phyloP scores from a whole-genome alignment of 2,888 invertebrate species.

The Dryobotodes eremita region DNA sequence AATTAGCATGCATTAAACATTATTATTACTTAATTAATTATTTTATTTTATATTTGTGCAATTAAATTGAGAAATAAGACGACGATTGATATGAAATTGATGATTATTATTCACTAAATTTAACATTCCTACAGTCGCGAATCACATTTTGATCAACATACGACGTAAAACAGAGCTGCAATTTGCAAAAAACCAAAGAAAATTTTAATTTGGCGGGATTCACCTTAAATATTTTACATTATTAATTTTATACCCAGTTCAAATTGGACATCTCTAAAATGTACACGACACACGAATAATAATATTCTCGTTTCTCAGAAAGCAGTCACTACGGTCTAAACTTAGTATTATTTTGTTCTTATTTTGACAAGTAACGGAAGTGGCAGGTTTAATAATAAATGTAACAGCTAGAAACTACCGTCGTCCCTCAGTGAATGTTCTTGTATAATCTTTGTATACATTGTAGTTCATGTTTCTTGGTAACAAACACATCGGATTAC shows the following conservation, averaged over 20 bases:
- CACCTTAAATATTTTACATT: not conserved
- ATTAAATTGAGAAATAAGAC: too few species aligned
- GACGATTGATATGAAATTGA: too few species aligned
- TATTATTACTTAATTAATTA: too few species aligned
- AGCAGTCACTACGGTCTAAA: not conserved
- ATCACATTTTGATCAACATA: too few species aligned
- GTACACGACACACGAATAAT: not conserved
- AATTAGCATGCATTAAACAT: too few species aligned
- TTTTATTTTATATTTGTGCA: too few species aligned
- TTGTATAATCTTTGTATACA: constrained; percentile 6
- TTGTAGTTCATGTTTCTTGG: constrained; percentile 6
- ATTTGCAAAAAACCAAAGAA: too few species aligned
- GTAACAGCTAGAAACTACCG: not conserved
- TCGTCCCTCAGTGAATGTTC: not conserved
- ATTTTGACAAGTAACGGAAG: constrained; percentile 46
- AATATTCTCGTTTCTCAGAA: constrained; percentile 37
- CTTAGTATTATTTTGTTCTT: constrained; percentile 24
- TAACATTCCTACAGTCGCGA: too few species aligned
- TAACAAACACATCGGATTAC: not conserved
- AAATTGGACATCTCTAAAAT: not conserved
- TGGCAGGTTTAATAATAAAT: constrained; percentile 35
- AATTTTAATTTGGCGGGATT: too few species aligned
- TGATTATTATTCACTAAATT: too few species aligned
- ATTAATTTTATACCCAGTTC: not conserved
- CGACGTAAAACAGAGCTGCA: too few species aligned